Percentiles rank a stretch among this genome's conserved stretches.
These are phyloP conservation scores for Globodera rostochiensis DNA, from an alignment of 1,140 invertebrate species.

Conservation along the genomic window DNA sequence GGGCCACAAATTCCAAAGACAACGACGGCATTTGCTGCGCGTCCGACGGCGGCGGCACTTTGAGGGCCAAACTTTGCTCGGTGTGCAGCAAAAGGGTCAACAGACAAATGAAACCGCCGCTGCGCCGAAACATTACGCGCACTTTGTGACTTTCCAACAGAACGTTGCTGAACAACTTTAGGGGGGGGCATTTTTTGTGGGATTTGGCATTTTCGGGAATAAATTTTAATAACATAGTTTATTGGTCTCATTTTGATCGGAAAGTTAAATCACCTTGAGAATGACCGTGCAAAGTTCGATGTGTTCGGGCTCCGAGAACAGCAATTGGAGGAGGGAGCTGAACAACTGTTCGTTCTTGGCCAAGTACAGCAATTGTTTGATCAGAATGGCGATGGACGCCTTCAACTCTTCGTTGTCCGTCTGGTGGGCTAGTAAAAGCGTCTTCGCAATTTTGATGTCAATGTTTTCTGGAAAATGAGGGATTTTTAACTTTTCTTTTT, in stretches of 20 bases:
- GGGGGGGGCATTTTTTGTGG: conserved; percentile 5
- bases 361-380: conserved; percentile 60
- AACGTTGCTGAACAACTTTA: conserved; percentile 48
- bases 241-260: no score
- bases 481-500: not conserved
- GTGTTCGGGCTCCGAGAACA: conserved; percentile 52
- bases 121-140: conserved; percentile 92
- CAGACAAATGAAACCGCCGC: conserved; percentile 94
- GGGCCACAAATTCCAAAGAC: not conserved
- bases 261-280: conserved; percentile 29
- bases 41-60: conserved; percentile 57
- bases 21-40: conserved; percentile 49
- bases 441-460: conserved; percentile 10
- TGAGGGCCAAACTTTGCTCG: conserved; percentile 74
- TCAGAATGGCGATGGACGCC: conserved; percentile 38
- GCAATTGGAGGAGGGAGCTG: conserved; percentile 53
- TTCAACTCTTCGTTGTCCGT: conserved; percentile 1
- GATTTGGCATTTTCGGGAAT: not conserved
- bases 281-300: conserved; percentile 47
- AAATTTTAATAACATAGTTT: no score
- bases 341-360: conserved; percentile 63
- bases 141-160: conserved; percentile 80
- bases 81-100: conserved; percentile 91
- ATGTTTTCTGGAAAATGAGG: not conserved
- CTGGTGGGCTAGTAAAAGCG: conserved; percentile 1